Evolutionary conservation across 1,140 invertebrate species (phyloP).

Genomic region (Parasteatoda tepidariorum): DNA sequence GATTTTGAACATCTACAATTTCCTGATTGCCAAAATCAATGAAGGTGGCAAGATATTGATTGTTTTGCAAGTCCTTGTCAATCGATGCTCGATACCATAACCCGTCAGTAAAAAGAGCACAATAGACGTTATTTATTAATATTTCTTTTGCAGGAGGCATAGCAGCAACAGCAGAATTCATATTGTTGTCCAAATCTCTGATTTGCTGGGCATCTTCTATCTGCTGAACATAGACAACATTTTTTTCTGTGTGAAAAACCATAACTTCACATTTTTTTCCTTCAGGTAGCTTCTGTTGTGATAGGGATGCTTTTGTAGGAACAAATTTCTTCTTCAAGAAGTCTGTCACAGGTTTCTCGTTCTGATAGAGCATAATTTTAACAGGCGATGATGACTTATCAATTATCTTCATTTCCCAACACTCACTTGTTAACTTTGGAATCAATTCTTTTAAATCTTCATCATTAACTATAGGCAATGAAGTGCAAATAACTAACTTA

Average conservation of each 20-base stretch:
- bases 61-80: background rate
- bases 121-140: background rate
- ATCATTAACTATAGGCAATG: slow-evolving; percentile 8
- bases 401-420: slow-evolving; percentile 26
- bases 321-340: background rate
- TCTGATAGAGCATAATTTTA: slow-evolving; percentile 22
- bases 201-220: slow-evolving; percentile 1
- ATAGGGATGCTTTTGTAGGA: background rate
- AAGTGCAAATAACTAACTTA: slow-evolving; percentile 22
- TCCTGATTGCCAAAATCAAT: slow-evolving; percentile 40
- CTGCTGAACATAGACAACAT: slow-evolving; percentile 2
- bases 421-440: background rate
- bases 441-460: background rate
- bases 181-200: background rate
- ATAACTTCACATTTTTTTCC: background rate
- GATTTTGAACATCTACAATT: background rate
- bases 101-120: slow-evolving; percentile 21
- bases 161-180: background rate
- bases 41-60: background rate
- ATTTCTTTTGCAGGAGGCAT: background rate
- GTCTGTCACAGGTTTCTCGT: background rate
- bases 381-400: background rate
- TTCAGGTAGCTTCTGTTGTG: background rate
- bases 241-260: background rate
- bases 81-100: slow-evolving; percentile 13